phyloP scores from a whole-genome alignment of 2,113 vertebrate species.

The Odobenus rosmarus region DNA sequence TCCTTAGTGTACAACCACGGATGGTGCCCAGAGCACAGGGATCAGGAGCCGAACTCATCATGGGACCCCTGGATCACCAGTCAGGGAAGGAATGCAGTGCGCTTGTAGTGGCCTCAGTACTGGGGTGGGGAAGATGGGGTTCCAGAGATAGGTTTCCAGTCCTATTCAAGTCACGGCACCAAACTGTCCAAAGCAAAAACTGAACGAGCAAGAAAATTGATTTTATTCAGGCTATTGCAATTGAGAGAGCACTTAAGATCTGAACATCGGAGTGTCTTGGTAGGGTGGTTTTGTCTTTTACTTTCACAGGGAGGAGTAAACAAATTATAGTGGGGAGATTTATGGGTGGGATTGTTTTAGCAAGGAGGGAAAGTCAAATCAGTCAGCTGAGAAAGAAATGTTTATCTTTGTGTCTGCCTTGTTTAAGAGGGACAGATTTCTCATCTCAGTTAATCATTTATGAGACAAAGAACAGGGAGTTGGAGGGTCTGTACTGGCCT shows the following conservation, averaged over 20 bases:
- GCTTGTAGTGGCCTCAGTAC: background rate
- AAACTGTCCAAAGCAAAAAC: background rate
- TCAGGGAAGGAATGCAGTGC: background rate
- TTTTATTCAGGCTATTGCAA: background rate
- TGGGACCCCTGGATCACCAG: background rate
- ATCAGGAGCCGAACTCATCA: background rate
- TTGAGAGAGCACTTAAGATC: background rate
- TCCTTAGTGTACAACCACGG: background rate
- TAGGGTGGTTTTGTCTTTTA: background rate
- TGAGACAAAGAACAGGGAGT: background rate
- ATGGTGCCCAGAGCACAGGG: background rate
- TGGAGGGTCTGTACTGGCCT: background rate
- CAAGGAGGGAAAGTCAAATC: background rate
- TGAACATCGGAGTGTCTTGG: background rate
- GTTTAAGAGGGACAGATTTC: slow-evolving; percentile 1
- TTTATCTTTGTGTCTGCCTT: background rate
- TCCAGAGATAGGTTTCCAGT: background rate
- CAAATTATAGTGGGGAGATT: background rate
- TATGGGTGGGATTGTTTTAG: background rate
- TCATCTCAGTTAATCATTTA: slow-evolving; percentile 11
- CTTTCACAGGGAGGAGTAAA: background rate
- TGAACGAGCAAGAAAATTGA: background rate
- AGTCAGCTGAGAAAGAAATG: background rate
- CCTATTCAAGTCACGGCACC: background rate
- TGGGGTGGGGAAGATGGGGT: background rate